Percentiles rank a stretch among this genome's conserved stretches.
These are phyloP conservation scores for Kobus ellipsiprymnus DNA, from an alignment of 2,113 vertebrate genomes.

Conservation along the genomic window DNA sequence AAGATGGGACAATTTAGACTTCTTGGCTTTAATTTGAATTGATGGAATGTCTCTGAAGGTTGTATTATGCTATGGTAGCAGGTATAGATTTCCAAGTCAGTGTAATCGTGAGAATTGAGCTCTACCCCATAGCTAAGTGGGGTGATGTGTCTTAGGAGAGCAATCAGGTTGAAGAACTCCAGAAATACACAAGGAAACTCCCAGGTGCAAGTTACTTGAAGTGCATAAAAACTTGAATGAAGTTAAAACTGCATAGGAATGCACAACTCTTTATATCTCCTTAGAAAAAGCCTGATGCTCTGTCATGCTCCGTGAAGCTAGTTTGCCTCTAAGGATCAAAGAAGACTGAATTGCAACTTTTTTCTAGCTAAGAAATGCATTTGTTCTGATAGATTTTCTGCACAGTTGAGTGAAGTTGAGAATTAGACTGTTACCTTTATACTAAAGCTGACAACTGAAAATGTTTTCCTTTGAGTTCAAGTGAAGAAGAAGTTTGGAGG, in stretches of 20 bases:
- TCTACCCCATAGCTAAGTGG: background rate
- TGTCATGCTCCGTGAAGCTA: background rate
- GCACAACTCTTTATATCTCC: background rate
- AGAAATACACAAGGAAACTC: background rate
- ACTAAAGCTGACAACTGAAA: background rate
- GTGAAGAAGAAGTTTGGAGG: background rate
- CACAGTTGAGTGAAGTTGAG: background rate
- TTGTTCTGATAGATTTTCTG: background rate
- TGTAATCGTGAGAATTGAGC: background rate
- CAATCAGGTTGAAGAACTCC: background rate
- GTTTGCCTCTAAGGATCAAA: background rate
- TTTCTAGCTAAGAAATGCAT: background rate
- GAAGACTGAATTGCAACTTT: background rate
- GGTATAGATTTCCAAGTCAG: background rate
- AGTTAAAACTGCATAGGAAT: background rate
- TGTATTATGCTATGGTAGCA: background rate
- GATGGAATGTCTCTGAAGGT: background rate
- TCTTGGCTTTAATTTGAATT: background rate
- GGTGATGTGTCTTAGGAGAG: background rate
- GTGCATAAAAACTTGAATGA: background rate
- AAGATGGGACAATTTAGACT: background rate
- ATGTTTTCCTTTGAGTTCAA: background rate
- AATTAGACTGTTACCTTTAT: background rate
- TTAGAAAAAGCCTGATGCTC: background rate
- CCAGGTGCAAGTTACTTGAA: background rate